Evolutionary conservation across 2,797 vertebrate genomes (phyloP), one percentile per base, ranked within the genome.

Genomic region (Arctocebus calabarensis): DNA sequence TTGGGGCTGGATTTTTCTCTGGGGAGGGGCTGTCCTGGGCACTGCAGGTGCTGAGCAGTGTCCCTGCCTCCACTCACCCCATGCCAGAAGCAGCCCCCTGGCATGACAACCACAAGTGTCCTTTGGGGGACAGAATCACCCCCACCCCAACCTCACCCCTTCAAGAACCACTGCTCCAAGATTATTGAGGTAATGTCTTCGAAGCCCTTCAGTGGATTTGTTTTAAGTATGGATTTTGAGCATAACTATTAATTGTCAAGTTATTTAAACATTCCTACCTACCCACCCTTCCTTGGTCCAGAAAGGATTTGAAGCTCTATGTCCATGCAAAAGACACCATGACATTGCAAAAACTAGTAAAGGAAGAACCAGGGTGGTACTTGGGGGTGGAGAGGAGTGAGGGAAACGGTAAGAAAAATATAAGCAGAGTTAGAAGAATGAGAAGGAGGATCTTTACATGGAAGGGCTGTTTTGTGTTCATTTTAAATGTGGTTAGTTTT

Each of bases 341-440:
- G 37, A 77, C 12, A 25, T 1, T 25, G 62, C 68, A 27, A 57
- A 74, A 74, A 9, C 59, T 4, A 12, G 48, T 32, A 2, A n/a
- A 0, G 1, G 16, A n/a, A 64, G 29, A n/a, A 25, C 7, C 1
- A 0, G 5, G 77, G 37, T 2, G 16, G 88, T 20, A 22, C 27
- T 11, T 14, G 14, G 52, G 16, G 37, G 3, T 25, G 12, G 29
- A 5, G 10, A 23, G 48, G 20, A 4, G 20, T 55, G 48, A 37
- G 29, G 29, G 22, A 78, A 40, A 29, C 1, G 37, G 64, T 52
- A 45, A 62, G 32, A 9, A 3, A 74, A 12, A 7, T 10, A 29
- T 37, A 1, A 66, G 81, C 59, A 45, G 5, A 25, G 40, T 57
- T 3, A 2, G 0, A 12, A 6, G 22, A n/a, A 57, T 3, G 2